phyloP scores from a whole-genome alignment of 2,113 vertebrate genomes.

The Erythrocercus mccallii region DNA sequence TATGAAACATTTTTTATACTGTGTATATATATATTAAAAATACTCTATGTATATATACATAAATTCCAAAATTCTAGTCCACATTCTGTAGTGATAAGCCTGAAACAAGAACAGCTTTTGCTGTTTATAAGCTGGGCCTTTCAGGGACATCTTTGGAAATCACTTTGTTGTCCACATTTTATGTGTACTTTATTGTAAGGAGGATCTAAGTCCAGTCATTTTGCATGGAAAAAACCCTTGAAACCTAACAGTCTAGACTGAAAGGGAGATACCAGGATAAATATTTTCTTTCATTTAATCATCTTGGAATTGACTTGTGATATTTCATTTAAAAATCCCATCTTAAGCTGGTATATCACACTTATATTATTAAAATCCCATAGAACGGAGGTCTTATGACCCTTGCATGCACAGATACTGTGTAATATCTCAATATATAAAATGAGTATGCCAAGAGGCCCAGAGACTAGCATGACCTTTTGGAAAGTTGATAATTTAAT shows the following conservation, averaged over 20 bases:
- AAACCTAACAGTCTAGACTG: neutral
- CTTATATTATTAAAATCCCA: neutral
- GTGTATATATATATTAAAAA: neutral
- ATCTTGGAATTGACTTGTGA: neutral
- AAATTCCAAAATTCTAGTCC: neutral
- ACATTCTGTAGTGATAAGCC: neutral
- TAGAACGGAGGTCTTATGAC: neutral
- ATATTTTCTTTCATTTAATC: neutral
- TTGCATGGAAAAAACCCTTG: neutral
- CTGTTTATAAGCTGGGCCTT: neutral
- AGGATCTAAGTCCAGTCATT: neutral
- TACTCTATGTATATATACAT: neutral
- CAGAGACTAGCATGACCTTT: neutral
- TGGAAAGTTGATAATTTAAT: constrained; percentile 6
- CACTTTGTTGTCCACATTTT: neutral
- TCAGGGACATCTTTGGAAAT: neutral
- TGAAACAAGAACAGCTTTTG: neutral
- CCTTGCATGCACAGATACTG: neutral
- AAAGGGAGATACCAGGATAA: neutral
- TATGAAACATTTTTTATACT: neutral
- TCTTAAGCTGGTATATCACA: neutral
- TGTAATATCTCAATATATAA: neutral
- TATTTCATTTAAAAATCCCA: neutral
- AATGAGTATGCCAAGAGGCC: neutral
- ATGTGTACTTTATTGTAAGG: neutral